Evolutionary conservation across 2,113 vertebrate genomes (phyloP).

Genomic region (Pituophis catenifer): DNA sequence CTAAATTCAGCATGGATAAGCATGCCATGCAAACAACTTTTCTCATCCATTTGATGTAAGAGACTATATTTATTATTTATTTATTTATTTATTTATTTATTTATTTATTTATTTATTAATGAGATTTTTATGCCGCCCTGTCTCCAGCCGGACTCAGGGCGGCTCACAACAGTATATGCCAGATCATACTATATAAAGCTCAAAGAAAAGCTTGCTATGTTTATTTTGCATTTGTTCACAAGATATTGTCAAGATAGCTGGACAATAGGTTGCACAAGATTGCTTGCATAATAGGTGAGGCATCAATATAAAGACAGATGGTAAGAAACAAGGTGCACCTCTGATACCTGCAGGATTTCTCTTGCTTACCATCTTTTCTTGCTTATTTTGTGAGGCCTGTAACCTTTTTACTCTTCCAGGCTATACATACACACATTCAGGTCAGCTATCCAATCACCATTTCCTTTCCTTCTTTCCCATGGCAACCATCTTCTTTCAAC

Average conservation of each 20-base stretch:
- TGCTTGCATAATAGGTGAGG: not conserved
- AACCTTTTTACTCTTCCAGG: not conserved
- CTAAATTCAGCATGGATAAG: not conserved
- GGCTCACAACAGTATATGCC: not conserved
- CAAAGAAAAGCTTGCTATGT: not conserved
- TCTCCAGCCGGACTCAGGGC: too few relatives aligned
- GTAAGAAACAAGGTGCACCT: not conserved
- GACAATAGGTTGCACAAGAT: not conserved
- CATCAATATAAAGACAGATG: not conserved
- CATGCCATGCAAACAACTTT: not conserved
- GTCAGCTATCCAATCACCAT: not conserved
- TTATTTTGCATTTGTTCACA: not conserved
- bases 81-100: too few relatives aligned
- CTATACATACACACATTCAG: not conserved
- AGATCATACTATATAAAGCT: not conserved
- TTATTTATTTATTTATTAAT: too few relatives aligned
- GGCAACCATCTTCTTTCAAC: constrained; percentile 6
- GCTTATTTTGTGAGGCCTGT: not conserved
- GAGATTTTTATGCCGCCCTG: too few relatives aligned
- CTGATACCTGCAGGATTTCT: not conserved
- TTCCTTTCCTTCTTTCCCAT: constrained; percentile 5
- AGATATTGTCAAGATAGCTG: not conserved
- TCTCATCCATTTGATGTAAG: not conserved
- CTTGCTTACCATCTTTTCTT: not conserved
- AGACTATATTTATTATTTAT: not conserved